phyloP scores from a whole-genome alignment of 2,888 invertebrate genomes.

The Drosophila kambysellisi region DNA sequence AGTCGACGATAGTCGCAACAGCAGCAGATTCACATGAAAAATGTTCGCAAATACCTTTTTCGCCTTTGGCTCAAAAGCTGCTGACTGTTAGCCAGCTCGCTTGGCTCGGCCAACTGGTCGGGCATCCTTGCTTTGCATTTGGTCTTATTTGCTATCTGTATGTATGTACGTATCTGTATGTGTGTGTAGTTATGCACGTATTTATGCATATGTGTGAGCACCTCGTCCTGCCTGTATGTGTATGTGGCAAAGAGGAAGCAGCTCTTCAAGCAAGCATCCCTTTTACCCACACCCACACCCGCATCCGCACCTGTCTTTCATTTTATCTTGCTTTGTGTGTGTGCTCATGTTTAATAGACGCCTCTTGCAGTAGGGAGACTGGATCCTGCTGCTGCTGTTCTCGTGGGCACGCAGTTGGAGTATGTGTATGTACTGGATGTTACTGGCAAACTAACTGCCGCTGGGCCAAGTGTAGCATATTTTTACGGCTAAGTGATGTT shows the following conservation, averaged over 20 bases:
- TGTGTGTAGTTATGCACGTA: slow-evolving; percentile 14
- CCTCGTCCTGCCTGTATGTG: background rate
- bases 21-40: slow-evolving; percentile 63
- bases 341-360: slow-evolving; percentile 47
- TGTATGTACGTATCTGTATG: slow-evolving; percentile 8
- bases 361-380: slow-evolving; percentile 3
- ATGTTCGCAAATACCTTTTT: slow-evolving; percentile 71
- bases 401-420: slow-evolving; percentile 17
- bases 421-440: slow-evolving; percentile 28
- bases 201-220: slow-evolving; percentile 13
- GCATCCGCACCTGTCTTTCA: slow-evolving; percentile 51
- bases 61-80: slow-evolving; percentile 70
- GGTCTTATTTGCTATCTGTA: slow-evolving; percentile 64
- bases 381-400: slow-evolving; percentile 5
- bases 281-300: slow-evolving; percentile 20
- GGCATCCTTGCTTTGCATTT: slow-evolving; percentile 41
- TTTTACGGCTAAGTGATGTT: slow-evolving; percentile 52
- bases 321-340: slow-evolving; percentile 47
- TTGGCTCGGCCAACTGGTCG: slow-evolving; percentile 31
- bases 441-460: slow-evolving; percentile 44
- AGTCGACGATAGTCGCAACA: slow-evolving; percentile 35
- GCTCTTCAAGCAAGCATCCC: slow-evolving; percentile 10
- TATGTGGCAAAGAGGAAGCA: slow-evolving; percentile 17
- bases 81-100: slow-evolving; percentile 70
- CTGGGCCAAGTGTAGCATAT: slow-evolving; percentile 60